phyloP scores from a whole-genome alignment of 2,113 vertebrate genomes.

The Carlito syrichta region DNA sequence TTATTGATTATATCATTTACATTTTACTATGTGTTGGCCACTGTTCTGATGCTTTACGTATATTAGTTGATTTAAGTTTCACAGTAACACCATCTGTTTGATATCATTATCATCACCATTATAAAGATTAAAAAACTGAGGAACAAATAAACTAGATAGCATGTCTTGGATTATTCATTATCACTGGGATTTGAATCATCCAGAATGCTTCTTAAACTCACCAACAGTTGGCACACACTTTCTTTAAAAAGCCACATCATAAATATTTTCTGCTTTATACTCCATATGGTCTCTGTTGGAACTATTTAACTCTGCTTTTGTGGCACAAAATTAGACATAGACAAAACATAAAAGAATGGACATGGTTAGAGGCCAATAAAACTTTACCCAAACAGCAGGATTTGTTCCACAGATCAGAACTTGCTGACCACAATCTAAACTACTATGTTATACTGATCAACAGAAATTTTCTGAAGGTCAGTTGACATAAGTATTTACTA shows the following conservation, averaged over 20 bases:
- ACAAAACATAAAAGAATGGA: neutral
- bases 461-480: neutral
- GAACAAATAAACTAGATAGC: neutral
- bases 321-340: neutral
- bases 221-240: neutral
- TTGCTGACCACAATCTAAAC: neutral
- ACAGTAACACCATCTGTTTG: neutral
- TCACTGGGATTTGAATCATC: neutral
- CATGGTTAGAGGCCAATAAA: neutral
- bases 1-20: neutral
- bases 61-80: neutral
- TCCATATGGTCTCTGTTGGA: neutral
- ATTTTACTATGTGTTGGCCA: neutral
- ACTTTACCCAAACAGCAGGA: neutral
- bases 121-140: neutral
- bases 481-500: neutral
- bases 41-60: neutral
- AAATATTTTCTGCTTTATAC: neutral
- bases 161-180: too few species aligned
- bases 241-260: neutral
- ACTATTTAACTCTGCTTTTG: neutral
- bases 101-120: neutral
- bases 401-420: neutral
- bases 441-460: neutral
- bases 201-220: neutral